These are phyloP conservation scores for Zaprionus tsacasi DNA, from an alignment of 1,140 invertebrate species.

Conservation along the genomic window DNA sequence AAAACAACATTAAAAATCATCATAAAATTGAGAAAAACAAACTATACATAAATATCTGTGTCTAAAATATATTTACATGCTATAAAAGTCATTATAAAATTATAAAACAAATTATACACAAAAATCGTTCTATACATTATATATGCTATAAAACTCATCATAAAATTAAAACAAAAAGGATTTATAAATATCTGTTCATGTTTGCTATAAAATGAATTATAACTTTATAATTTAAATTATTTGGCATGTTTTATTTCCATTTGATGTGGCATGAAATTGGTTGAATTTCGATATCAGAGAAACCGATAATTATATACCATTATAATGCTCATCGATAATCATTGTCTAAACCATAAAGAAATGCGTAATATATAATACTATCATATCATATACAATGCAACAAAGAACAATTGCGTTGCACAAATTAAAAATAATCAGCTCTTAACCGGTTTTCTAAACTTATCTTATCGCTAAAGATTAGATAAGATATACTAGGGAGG, in stretches of 20 bases:
- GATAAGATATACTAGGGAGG: neutral
- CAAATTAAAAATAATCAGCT: neutral
- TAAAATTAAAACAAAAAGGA: neutral
- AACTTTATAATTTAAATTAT: neutral
- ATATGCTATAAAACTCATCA: neutral
- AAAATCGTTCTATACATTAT: neutral
- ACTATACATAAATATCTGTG: neutral
- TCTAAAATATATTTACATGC: neutral
- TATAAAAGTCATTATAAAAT: neutral
- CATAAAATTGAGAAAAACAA: neutral
- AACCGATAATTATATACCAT: neutral
- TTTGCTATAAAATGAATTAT: neutral
- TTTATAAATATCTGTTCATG: too few relatives aligned
- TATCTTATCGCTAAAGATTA: neutral
- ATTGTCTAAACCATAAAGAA: neutral
- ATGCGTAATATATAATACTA: neutral
- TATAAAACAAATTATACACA: neutral
- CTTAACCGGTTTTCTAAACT: neutral
- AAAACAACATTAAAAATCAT: too few relatives aligned
- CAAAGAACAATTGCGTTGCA: neutral
- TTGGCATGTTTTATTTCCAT: conserved; percentile 1
- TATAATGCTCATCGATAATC: neutral
- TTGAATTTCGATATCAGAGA: neutral
- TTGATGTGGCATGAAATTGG: neutral
- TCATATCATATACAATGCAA: neutral